These are phyloP conservation scores for Agapetus fuscipes DNA, from an alignment of 2,888 invertebrate species.

Conservation along the genomic window DNA sequence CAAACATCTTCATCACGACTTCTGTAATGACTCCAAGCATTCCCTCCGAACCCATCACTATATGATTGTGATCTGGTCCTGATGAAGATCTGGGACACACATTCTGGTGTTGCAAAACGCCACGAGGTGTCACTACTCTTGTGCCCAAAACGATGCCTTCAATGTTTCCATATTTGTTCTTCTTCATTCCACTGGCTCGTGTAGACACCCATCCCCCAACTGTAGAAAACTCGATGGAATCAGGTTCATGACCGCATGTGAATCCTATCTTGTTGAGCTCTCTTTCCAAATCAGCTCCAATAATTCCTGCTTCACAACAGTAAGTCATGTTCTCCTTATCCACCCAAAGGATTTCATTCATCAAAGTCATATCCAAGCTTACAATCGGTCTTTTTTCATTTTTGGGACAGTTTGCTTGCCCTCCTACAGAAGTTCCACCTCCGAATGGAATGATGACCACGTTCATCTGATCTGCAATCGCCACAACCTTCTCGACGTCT, in stretches of 20 bases:
- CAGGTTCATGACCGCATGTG: slow-evolving; percentile 95
- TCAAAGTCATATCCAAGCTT: slow-evolving; percentile 86
- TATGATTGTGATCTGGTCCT: slow-evolving; percentile 85
- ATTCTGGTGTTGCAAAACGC: slow-evolving; percentile 73
- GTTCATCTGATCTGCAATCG: slow-evolving; percentile 60
- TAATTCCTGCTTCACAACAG: slow-evolving; percentile 74
- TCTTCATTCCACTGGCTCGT: slow-evolving; percentile 97
- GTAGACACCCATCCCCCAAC: slow-evolving; percentile 98
- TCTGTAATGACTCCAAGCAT: slow-evolving; percentile 93
- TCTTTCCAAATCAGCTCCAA: slow-evolving; percentile 90
- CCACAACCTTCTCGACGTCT: slow-evolving; percentile 74
- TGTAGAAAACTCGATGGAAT: slow-evolving; percentile 96
- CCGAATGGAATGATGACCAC: slow-evolving; percentile 89
- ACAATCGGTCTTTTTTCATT: slow-evolving; percentile 73
- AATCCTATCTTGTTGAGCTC: slow-evolving; percentile 67
- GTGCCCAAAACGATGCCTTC: slow-evolving; percentile 89
- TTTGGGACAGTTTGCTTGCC: slow-evolving; percentile 74
- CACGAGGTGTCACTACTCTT: slow-evolving; percentile 75
- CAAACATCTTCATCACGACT: slow-evolving; percentile 80
- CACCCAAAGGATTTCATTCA: slow-evolving; percentile 92
- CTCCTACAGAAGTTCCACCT: slow-evolving; percentile 89
- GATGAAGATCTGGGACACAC: slow-evolving; percentile 85
- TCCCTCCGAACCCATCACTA: slow-evolving; percentile 90
- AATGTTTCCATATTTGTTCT: slow-evolving; percentile 96
- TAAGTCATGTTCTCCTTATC: slow-evolving; percentile 70